A percentile compares a stretch with the other conserved stretches of the same genome.
These are phyloP conservation scores for Neotoma lepida DNA, from an alignment of 2,113 vertebrate species.

Conservation along the genomic window DNA sequence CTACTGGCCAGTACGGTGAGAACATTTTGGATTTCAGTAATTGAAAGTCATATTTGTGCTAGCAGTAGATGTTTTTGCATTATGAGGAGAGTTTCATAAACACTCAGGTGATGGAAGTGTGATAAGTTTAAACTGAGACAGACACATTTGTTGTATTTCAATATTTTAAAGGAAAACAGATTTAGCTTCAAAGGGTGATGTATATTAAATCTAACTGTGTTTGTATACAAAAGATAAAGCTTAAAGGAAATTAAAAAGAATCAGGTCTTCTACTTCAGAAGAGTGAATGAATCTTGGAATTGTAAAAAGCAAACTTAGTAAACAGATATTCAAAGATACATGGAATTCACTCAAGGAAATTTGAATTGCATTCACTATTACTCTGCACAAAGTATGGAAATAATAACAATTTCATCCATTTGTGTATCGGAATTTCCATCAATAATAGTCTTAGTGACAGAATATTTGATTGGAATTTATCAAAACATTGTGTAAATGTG, in stretches of 20 bases:
- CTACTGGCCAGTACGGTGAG: constrained; percentile 32
- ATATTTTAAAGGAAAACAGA: neutral
- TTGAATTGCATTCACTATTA: neutral
- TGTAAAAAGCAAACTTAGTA: neutral
- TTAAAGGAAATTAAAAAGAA: neutral
- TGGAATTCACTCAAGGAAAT: neutral
- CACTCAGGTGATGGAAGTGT: neutral
- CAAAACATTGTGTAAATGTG: neutral
- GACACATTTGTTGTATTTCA: neutral
- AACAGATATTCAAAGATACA: neutral
- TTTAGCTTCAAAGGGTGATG: neutral
- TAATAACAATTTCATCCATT: neutral
- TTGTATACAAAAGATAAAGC: neutral
- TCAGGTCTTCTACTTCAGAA: neutral
- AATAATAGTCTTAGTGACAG: neutral
- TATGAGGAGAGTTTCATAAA: neutral
- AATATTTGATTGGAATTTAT: neutral
- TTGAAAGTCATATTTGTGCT: neutral
- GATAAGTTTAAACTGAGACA: neutral
- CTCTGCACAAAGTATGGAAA: neutral
- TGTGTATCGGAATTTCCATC: neutral
- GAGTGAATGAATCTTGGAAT: neutral
- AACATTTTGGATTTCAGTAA: neutral
- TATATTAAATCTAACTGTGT: neutral
- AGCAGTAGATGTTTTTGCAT: neutral